These are phyloP conservation scores for Sebastolobus alascanus DNA, from an alignment of 2,797 vertebrate species.

Conservation along the genomic window DNA sequence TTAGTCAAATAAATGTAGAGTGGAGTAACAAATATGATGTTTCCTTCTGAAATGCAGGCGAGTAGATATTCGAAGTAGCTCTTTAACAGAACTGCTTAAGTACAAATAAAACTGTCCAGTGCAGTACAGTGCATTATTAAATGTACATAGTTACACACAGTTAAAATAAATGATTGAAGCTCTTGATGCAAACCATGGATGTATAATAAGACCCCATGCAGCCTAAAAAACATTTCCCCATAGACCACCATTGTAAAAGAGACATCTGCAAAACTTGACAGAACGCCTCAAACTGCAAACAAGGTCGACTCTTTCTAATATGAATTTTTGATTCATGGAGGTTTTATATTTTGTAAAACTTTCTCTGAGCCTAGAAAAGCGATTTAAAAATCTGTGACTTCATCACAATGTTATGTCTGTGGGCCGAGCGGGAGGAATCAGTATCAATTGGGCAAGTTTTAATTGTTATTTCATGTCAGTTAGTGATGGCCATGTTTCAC, in stretches of 20 bases:
- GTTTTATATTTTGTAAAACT: too few species aligned
- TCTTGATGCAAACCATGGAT: too few species aligned
- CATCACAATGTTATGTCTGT: too few species aligned
- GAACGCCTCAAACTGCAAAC: too few species aligned
- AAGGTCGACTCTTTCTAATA: rapidly evolving
- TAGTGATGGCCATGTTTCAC: too few species aligned
- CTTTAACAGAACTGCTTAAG: background rate
- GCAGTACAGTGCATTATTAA: background rate
- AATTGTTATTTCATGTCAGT: too few species aligned
- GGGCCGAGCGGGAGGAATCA: rapidly evolving
- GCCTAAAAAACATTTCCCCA: too few species aligned
- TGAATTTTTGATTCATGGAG: rapidly evolving
- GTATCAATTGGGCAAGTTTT: too few species aligned
- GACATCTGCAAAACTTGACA: too few species aligned
- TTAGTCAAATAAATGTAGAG: background rate
- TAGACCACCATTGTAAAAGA: too few species aligned
- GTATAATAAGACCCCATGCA: rapidly evolving
- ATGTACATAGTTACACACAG: background rate
- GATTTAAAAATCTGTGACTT: too few species aligned
- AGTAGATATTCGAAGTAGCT: background rate
- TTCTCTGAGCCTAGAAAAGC: too few species aligned
- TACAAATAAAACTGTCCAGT: background rate
- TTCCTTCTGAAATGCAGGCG: background rate
- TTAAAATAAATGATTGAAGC: background rate
- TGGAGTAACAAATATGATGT: background rate